A percentile compares a stretch with the other conserved stretches of the same genome.
These are phyloP conservation scores for Oncorhynchus nerka DNA, from an alignment of 2,113 vertebrate species.

Conservation along the genomic window DNA sequence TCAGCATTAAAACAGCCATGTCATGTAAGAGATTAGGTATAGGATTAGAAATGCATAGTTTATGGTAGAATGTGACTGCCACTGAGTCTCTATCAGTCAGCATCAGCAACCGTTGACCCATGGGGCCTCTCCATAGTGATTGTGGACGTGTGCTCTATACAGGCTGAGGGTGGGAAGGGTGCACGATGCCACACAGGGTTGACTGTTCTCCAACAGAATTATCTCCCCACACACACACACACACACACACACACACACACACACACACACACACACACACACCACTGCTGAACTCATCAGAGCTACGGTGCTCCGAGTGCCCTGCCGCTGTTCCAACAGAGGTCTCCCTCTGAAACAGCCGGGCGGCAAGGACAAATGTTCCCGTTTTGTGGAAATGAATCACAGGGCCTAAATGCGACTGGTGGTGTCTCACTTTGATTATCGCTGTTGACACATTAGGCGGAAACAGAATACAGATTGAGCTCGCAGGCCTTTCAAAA, in stretches of 20 bases:
- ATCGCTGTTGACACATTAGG: slow-evolving; percentile 50
- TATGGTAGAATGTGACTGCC: not conserved
- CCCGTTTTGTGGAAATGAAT: slow-evolving; percentile 61
- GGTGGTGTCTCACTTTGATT: slow-evolving; percentile 49
- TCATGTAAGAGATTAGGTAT: not conserved
- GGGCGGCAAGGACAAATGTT: slow-evolving; percentile 59
- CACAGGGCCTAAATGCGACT: slow-evolving; percentile 51
- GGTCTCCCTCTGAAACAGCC: slow-evolving; percentile 36
- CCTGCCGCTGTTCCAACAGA: slow-evolving; percentile 39
- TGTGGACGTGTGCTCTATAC: not conserved
- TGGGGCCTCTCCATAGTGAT: not conserved
- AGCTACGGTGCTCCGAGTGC: slow-evolving; percentile 23
- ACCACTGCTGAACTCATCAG: slow-evolving; percentile 45
- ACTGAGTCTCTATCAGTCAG: not conserved
- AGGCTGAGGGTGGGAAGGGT: not conserved
- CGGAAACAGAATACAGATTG: slow-evolving; percentile 44
- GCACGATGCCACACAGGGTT: not conserved
- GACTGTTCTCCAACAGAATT: slow-evolving; percentile 31
- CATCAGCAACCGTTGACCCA: not conserved
- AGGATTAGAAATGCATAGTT: not conserved
- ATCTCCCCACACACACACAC: not conserved
- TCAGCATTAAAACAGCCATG: not conserved
- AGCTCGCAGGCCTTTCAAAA: slow-evolving; percentile 10
- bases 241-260: slow-evolving; percentile 8
- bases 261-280: slow-evolving; percentile 9